Percentiles rank a stretch among this genome's conserved stretches.
Evolutionary conservation across 2,113 vertebrate genomes (phyloP).

Genomic region (Hemiprocne comata): DNA sequence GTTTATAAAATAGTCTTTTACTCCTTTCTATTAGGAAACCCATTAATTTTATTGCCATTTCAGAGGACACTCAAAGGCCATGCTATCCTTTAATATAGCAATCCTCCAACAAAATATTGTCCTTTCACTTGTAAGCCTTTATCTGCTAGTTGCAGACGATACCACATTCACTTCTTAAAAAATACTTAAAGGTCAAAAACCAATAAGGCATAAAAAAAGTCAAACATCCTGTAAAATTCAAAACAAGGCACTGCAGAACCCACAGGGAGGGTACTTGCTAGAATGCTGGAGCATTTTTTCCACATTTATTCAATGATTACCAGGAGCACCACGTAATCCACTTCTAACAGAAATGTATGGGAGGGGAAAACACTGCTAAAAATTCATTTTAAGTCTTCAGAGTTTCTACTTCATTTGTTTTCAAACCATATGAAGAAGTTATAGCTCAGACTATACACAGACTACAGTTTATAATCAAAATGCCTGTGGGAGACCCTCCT

Average conservation of each 20-base stretch:
- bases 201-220: conserved; percentile 58
- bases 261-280: conserved; percentile 17
- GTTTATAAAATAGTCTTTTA: background rate
- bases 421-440: background rate
- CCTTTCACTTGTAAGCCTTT: background rate
- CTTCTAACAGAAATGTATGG: background rate
- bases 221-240: conserved; percentile 67
- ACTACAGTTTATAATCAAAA: background rate
- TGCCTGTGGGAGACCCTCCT: no score
- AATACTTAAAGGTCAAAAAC: conserved; percentile 68
- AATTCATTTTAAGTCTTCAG: background rate
- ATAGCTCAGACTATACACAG: background rate
- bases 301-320: conserved; percentile 59
- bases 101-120: background rate
- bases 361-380: background rate
- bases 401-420: background rate
- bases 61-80: background rate
- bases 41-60: background rate
- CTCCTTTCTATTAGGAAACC: background rate
- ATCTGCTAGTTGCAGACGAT: conserved; percentile 24
- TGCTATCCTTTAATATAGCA: background rate
- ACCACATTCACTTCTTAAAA: conserved; percentile 47
- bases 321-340: background rate
- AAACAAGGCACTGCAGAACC: conserved; percentile 35
- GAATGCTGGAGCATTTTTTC: conserved; percentile 55